Conservation (phyloP, 2,113 vertebrate species). For the Cephalopterus ornatus region DNA sequence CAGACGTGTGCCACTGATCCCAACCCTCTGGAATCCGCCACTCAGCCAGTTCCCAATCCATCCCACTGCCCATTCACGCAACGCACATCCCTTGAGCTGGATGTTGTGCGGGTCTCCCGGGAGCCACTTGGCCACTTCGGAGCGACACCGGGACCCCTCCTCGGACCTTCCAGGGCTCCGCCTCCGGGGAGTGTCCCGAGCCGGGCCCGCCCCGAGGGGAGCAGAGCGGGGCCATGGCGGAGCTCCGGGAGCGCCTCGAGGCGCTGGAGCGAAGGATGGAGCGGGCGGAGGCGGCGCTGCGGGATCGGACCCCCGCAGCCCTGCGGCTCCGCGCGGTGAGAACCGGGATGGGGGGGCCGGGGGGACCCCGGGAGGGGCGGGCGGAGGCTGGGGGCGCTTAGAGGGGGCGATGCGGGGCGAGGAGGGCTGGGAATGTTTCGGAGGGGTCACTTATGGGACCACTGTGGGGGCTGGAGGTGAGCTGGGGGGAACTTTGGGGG, state of each 20-base stretch:
- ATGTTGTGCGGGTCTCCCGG: too few relatives aligned
- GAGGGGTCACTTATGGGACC: too few relatives aligned
- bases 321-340: background rate
- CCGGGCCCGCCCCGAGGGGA: background rate
- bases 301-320: background rate
- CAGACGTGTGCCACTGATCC: background rate
- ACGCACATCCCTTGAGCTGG: too few relatives aligned
- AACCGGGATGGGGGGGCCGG: background rate
- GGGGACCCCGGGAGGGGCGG: too few relatives aligned
- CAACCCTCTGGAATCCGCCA: background rate
- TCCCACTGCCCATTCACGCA: background rate
- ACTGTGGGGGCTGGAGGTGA: too few relatives aligned
- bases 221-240: background rate
- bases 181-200: background rate
- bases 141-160: too few relatives aligned
- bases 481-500: too few relatives aligned
- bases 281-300: background rate
- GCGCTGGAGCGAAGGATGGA: background rate
- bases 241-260: background rate
- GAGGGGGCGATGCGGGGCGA: too few relatives aligned
- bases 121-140: too few relatives aligned
- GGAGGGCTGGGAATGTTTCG: too few relatives aligned
- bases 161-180: too few relatives aligned
- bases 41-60: background rate
- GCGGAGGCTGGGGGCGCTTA: too few relatives aligned